Base-by-base conservation (phyloP, 2,113 vertebrate species). In the Nicator chloris region DNA sequence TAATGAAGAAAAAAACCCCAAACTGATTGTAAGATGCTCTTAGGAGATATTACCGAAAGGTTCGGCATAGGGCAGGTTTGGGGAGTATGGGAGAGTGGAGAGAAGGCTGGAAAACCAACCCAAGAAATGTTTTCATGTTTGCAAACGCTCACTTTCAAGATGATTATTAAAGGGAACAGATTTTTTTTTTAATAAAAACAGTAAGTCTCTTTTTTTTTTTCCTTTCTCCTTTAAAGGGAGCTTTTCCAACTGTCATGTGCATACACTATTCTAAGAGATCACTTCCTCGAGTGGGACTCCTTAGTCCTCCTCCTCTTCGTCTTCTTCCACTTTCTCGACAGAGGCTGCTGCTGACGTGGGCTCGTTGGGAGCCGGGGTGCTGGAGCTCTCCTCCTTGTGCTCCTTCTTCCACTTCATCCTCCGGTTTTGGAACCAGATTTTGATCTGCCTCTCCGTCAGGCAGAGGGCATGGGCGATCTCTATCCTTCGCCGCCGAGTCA, bases 391-490 rank as follows among this genome's bases (percentile, higher is more conserved):
- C 18, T 98, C 98, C 72, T 98, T 98, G 91, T 99, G 98, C 71
- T 99, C 98, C 44, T 99, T 99, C 97, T 99, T 99, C 99, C 99
- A 99, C 86, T 99, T 99, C 99, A 99, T 99, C 95, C 99, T 98
- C 44, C 98, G 98, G 95, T 99, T 99, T 95, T 99, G 99, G 95
- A 99, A 99, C 98, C 98, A 99, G 96, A 99, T 99, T 96, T 99
- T 99, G 96, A 99, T 98, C 98, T 99, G 99, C 96, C 98, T 98
- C 96, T 99, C 98, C 4, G 98, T 98, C 80, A 99, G 98, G 89
- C 98, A 98, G 89, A 99, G 98, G 50, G 98, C 97, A 28, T 99
- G 98, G 49, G 99, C 98, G 44, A 99, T 98, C 97, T 99, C 99
- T 73, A 99, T 97, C 96, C 98, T 97, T 87, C 99, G 97, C 86